Evolutionary conservation across 2,888 invertebrate species (phyloP).

Genomic region (Oeneis ivallda): DNA sequence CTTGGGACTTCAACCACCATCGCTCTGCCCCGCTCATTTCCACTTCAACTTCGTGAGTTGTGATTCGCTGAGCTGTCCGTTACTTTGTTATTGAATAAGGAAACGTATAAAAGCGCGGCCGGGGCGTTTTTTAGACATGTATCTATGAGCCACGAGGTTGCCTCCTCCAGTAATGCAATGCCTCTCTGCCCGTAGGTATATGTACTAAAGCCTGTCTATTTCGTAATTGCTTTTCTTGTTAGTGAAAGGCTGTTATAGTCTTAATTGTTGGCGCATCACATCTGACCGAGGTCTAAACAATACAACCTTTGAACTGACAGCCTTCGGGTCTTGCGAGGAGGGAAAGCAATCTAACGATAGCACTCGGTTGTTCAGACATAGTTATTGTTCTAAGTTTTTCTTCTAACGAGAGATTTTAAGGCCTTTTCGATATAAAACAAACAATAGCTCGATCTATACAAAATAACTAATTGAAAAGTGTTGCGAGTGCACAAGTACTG

Average conservation of each 20-base stretch:
- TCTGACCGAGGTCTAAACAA: slow-evolving; percentile 27
- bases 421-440: too few relatives aligned
- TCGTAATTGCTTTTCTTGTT: slow-evolving; percentile 35
- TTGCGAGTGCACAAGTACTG: too few relatives aligned
- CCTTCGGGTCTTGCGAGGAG: background rate
- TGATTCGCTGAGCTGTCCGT: too few relatives aligned
- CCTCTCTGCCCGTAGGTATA: slow-evolving; percentile 18
- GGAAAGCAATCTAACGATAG: slow-evolving; percentile 6
- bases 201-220: slow-evolving; percentile 34
- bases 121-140: background rate
- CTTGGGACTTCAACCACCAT: too few relatives aligned
- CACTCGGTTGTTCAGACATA: background rate
- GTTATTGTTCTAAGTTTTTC: background rate
- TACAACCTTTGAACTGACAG: slow-evolving; percentile 19
- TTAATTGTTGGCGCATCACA: slow-evolving; percentile 30
- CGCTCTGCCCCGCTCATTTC: too few relatives aligned
- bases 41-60: too few relatives aligned
- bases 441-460: background rate
- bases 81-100: too few relatives aligned
- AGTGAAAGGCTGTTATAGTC: slow-evolving; percentile 33
- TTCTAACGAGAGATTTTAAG: background rate
- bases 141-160: background rate
- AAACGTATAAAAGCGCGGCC: too few relatives aligned
- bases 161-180: background rate
- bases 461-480: too few relatives aligned